Conservation (phyloP, 2,113 vertebrate genomes). For the Rhizomys pruinosus region DNA sequence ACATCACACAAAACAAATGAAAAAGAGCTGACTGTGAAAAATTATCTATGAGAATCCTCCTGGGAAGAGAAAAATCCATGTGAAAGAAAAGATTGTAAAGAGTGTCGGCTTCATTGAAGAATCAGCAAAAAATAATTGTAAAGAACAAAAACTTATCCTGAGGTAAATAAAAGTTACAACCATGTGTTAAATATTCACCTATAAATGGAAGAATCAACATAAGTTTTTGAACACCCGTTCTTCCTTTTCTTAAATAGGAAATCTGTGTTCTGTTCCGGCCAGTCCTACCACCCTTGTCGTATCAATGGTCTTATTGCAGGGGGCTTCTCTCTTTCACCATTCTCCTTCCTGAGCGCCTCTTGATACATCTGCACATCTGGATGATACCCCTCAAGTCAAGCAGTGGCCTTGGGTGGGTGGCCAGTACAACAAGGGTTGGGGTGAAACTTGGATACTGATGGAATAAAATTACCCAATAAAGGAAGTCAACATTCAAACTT, state of each 20-base stretch:
- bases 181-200: slow-evolving; percentile 31
- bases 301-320: neutral
- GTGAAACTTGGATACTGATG: neutral
- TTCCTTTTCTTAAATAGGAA: neutral
- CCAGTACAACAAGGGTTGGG: neutral
- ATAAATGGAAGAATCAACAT: slow-evolving; percentile 13
- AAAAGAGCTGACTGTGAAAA: slow-evolving; percentile 68
- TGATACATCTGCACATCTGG: neutral
- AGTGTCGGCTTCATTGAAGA: slow-evolving; percentile 54
- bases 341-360: neutral
- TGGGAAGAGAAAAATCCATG: slow-evolving; percentile 13
- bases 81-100: slow-evolving; percentile 66
- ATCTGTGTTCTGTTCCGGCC: neutral
- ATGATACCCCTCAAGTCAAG: neutral
- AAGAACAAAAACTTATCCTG: slow-evolving; percentile 48
- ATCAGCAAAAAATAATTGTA: slow-evolving; percentile 67
- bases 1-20: slow-evolving; percentile 64
- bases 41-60: slow-evolving; percentile 35
- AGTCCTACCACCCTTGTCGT: neutral
- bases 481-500: slow-evolving; percentile 8
- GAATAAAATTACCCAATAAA: neutral
- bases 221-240: neutral
- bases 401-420: neutral
- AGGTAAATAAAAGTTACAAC: slow-evolving; percentile 58
- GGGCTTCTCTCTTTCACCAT: neutral